Base-by-base conservation (phyloP, 2,113 vertebrate genomes). In the Mungos mungo region DNA sequence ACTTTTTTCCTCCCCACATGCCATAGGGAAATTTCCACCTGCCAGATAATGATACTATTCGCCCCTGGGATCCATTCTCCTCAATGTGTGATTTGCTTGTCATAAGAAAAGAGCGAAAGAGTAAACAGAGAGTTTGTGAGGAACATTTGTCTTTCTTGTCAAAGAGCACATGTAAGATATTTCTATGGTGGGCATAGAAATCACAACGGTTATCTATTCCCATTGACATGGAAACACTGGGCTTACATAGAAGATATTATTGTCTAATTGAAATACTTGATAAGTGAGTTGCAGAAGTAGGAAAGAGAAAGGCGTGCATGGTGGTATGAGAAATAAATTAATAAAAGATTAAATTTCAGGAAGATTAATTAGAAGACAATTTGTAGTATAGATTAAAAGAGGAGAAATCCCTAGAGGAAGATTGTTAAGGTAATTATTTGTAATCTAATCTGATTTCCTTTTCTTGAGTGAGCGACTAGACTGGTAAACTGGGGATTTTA, bases 361-460 rank as follows among this genome's bases (percentile, higher is more conserved):
- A 92, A 87, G 80, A 93, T 97, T 96, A 92, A 96, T 95, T 96
- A 94, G 66, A 71, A 52, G 4, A 83, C 0, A 4, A 85, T 93
- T 90, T 90, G 47, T 69, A 80, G 21, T 88, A 69, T 85, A 90
- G 95, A 93, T 93, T 97, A 95, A 41, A 95, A 96, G 13, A 5
- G 65, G 2, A 31, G 41, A 66, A 83, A 57, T 88, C 69, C 29
- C 57, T 60, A 35, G 33, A 81, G 79, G 27, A 96, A 93, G 41
- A 93, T 84, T 63, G 10, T 93, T 88, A 93, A 96, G 35, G 41
- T 96, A 96, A 97, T 95, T 96, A 50, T 76, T 93, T 41, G 6
- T 88, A 81, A 86, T 85, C 35, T 91, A 96, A 96, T 96, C 96
- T 98, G 95, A 83, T 95, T 96, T 96, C 15, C 85, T 94, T 90